phyloP scores from a whole-genome alignment of 2,797 vertebrate genomes.

The Gymnocypris eckloni region DNA sequence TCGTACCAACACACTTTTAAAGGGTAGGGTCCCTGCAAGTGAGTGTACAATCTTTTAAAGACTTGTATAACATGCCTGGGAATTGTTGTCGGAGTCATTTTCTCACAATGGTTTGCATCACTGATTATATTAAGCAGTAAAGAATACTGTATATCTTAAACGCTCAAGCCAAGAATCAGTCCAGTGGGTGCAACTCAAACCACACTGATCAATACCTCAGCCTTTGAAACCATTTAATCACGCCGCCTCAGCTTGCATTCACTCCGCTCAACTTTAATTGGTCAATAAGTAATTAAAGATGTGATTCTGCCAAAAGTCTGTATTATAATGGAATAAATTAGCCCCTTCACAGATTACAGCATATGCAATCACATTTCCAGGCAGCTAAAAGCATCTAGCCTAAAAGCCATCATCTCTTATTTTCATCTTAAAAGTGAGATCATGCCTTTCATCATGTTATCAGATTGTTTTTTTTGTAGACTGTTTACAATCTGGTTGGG shows the following conservation, averaged over 20 bases:
- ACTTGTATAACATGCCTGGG: background rate
- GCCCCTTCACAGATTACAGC: slow-evolving; percentile 34
- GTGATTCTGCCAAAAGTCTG: slow-evolving; percentile 54
- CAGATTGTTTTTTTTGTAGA: slow-evolving; percentile 13
- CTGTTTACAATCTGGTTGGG: background rate
- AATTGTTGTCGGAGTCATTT: background rate
- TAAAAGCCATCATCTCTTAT: slow-evolving; percentile 22
- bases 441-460: slow-evolving; percentile 19
- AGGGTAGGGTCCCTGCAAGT: too few species aligned
- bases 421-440: slow-evolving; percentile 6
- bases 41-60: background rate
- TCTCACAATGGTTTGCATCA: slow-evolving; percentile 5
- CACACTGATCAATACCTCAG: slow-evolving; percentile 60
- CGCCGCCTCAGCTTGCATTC: slow-evolving; percentile 41
- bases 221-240: slow-evolving; percentile 57
- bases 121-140: slow-evolving; percentile 7
- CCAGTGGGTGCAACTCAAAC: slow-evolving; percentile 47
- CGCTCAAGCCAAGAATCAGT: slow-evolving; percentile 11
- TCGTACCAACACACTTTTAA: background rate
- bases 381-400: slow-evolving; percentile 42
- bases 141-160: slow-evolving; percentile 36
- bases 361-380: slow-evolving; percentile 51
- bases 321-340: slow-evolving; percentile 61
- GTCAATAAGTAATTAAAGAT: slow-evolving; percentile 67
- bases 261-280: slow-evolving; percentile 58